These are phyloP conservation scores for Lophotis ruficrista DNA, from an alignment of 2,113 vertebrate species.

Conservation along the genomic window DNA sequence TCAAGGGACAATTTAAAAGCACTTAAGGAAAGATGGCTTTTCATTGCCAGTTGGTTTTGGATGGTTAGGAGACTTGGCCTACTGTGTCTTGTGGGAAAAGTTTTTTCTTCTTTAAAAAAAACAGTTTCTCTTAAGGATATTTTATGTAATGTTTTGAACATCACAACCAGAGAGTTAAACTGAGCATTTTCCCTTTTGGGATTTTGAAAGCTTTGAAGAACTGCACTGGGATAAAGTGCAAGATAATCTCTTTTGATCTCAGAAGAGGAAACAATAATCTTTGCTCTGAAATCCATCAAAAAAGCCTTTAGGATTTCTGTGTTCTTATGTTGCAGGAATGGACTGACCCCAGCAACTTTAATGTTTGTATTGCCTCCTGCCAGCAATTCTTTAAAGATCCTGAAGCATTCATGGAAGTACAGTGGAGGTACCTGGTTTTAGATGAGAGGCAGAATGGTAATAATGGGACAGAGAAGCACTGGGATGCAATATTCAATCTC, in stretches of 20 bases:
- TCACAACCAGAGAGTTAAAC: background rate
- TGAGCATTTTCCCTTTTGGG: background rate
- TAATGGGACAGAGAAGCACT: constrained; percentile 85
- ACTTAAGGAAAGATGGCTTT: background rate
- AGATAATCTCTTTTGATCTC: background rate
- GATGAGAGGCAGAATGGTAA: constrained; percentile 87
- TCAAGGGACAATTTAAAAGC: background rate
- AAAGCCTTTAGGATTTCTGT: background rate
- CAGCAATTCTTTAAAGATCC: constrained; percentile 85
- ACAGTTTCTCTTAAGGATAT: background rate
- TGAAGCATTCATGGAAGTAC: constrained; percentile 76
- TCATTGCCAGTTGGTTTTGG: background rate
- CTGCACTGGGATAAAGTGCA: background rate
- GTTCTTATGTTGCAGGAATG: constrained; percentile 74
- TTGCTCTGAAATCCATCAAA: background rate
- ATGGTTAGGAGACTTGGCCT: no score
- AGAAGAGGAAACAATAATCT: background rate
- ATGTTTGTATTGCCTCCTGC: constrained; percentile 87
- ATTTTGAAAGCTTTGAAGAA: background rate
- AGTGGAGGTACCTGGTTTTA: constrained; percentile 85
- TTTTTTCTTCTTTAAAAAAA: background rate
- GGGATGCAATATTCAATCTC: constrained; percentile 84
- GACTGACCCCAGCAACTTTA: constrained; percentile 81
- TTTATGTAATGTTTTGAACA: background rate
- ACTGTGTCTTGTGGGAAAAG: background rate